Evolutionary conservation across 2,888 invertebrate species (phyloP), one percentile per base, ranked within the genome.

Genomic region (Piscicola geometra): DNA sequence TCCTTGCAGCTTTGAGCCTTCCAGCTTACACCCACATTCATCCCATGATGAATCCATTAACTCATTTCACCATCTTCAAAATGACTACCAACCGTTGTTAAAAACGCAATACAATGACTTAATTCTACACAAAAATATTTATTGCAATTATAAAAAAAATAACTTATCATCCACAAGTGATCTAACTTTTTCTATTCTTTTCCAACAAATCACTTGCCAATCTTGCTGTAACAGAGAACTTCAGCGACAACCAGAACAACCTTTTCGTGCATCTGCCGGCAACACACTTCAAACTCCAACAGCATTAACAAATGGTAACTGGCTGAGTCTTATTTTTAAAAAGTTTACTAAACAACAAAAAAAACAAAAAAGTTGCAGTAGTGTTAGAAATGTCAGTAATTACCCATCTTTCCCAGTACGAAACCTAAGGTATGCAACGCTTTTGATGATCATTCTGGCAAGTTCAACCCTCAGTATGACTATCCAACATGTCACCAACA

Each of bases 401-500:
- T 56, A 18, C 12, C 60, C 60, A 5, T 25, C 60, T 56, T 3
- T n/a, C n/a, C n/a, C 25, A 3, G 60, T 25, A 25, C 9, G n/a
- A 56, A 56, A 56, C n/a, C n/a, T 56, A 25, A 56, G 25, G n/a
- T 21, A 15, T 56, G 25, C 25, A 18, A 3, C n/a, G 25, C n/a
- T 56, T 3, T 21, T 56, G 21, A 21, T 56, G n/a, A 56, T 56
- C 15, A 56, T 56, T 56, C 60, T 56, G 3, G 60, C n/a, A 5
- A 25, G 60, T 56, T 56, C 60, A 9, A 56, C 60, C n/a, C n/a
- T 56, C 25, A 56, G 60, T n/a, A 56, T 56, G 60, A 25, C 60
- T 21, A 18, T 56, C n/a, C 60, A 56, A 21, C 60, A 56, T 56
- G 60, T 56, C 41, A 41, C 41, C 41, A 41, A 41, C 41, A 41